Evolutionary conservation across 2,797 vertebrate species (phyloP), one percentile per base, ranked within the genome.

Genomic region (Poeciliopsis infans): DNA sequence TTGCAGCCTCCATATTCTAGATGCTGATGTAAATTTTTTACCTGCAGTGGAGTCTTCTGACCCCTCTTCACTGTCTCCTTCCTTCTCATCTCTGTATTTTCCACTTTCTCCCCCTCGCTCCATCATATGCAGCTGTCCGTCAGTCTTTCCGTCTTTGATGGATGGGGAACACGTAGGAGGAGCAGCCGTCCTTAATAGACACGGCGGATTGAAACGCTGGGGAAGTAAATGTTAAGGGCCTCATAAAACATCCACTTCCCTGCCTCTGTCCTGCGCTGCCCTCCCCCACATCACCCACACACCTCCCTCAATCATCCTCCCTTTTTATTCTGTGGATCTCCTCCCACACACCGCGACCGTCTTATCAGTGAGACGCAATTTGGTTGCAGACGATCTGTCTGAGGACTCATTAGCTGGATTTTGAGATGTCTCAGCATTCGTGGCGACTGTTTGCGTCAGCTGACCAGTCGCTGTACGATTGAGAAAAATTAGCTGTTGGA

Each of bases 171-270:
- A 93, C 90, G 93, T 95, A 89, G 94, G 90, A 92, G 94, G 91
- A 93, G 91, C 94, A 93, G 93, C 91, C 93, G 85, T 88, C 93
- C 92, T 93, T 96, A 96, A 96, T 95, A 95, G 95, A 95, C 94
- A 95, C 80, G 91, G 91, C 82, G 93, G 94, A 96, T 95, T 95
- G 95, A 96, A 95, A 93, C 92, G 92, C 93, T 77, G 88, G 89
- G 89, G 94, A 94, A 95, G 95, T 96, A 96, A 96, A 96, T 96
- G 95, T 95, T 96, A 96, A 96, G 93, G 93, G 95, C 94, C 95
- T 95, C 95, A 91, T 96, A 96, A 96, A 96, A 93, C 95, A 95
- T 93, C 93, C 86, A 89, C 92, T 89, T 88, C 93, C 91, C 90
- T 89, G 64, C 88, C 93, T 90, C 87, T 79, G 66, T 90, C 85